Conservation (phyloP, 30 jellyfish, hydroid and myxozoan genomes). For the Haliclystus octoradiatus region DNA sequence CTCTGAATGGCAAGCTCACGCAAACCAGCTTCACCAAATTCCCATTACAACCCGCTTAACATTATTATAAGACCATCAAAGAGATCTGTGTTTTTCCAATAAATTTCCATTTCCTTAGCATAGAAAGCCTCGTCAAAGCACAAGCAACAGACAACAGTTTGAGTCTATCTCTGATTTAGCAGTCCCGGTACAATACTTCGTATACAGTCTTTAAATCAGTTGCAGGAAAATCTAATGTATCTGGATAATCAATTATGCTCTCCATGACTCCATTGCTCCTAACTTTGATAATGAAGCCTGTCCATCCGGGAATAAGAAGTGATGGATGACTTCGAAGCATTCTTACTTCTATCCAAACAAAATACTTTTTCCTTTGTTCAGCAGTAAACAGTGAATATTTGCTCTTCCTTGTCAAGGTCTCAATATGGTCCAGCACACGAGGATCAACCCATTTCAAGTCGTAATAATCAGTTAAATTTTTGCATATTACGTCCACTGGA, state of each 20-base stretch:
- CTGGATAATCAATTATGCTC: slow-evolving; percentile 9
- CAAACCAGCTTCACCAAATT: slow-evolving; percentile 31
- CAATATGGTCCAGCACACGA: slow-evolving; percentile 6
- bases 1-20: slow-evolving; percentile 23
- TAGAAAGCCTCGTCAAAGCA: slow-evolving; percentile 52
- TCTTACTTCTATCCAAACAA: slow-evolving; percentile 8
- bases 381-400: neutral
- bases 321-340: slow-evolving; percentile 6
- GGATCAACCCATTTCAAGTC: slow-evolving; percentile 12
- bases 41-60: slow-evolving; percentile 36
- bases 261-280: neutral
- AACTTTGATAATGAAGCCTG: slow-evolving; percentile 12
- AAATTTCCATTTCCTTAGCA: slow-evolving; percentile 32
- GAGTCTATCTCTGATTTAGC: slow-evolving; percentile 19
- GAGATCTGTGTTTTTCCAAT: slow-evolving; percentile 20
- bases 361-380: neutral
- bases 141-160: slow-evolving; percentile 26
- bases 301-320: slow-evolving; percentile 14
- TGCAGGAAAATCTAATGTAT: slow-evolving; percentile 11
- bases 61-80: slow-evolving; percentile 25
- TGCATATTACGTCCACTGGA: slow-evolving; percentile 3
- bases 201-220: slow-evolving; percentile 25
- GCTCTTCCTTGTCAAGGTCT: too few relatives aligned
- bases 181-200: slow-evolving; percentile 3
- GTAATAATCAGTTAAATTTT: slow-evolving; percentile 13